Evolutionary conservation across 2,797 vertebrate species (phyloP), one percentile per base, ranked within the genome.

Genomic region (Philypnodon macrostomus): DNA sequence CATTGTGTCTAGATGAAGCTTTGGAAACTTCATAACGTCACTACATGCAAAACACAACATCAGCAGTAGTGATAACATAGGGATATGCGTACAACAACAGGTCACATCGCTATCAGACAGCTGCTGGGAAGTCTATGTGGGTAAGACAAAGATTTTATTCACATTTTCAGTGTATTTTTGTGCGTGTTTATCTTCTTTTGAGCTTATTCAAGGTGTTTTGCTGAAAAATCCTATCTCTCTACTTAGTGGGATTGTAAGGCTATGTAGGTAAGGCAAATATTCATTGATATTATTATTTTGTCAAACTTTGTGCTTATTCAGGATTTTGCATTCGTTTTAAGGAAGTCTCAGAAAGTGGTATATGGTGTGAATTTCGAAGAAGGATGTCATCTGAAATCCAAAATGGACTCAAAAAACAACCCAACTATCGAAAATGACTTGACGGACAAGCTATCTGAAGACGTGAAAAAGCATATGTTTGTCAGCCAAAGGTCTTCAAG

Each of bases 21-120:
- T 62, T 78, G 79, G 79, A 83, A 85, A 81, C 52, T 58, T 63
- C 19, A 24, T 66, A 58, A 70, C 77, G 67, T 86, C 81, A 87
- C 54, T 50, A 29, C 63, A 89, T 89, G 89, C 86, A 90, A 90
- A 90, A 63, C 53, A 62, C 34, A 35, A 19, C 41, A 35, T 7
- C 18, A 48, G 38, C 36, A 46, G n/a, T n/a, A n/a, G 49, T 41
- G 40, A 47, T 53, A 61, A 42, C n/a, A 40, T 11, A 33, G 30
- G 16, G 49, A 63, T 16, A 38, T 34, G 18, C 40, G 60, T 47
- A 7, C 12, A 27, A 42, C 13, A 34, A 52, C 31, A 15, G 35
- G n/a, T n/a, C n/a, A n/a, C n/a, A n/a, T 12, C 29, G 31, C 5
- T 11, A 13, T 30, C 15, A 18, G 10, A 21, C 27, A n/a, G 29